phyloP scores from a whole-genome alignment of 2,888 invertebrate genomes.

The Dolichomitus sp. region DNA sequence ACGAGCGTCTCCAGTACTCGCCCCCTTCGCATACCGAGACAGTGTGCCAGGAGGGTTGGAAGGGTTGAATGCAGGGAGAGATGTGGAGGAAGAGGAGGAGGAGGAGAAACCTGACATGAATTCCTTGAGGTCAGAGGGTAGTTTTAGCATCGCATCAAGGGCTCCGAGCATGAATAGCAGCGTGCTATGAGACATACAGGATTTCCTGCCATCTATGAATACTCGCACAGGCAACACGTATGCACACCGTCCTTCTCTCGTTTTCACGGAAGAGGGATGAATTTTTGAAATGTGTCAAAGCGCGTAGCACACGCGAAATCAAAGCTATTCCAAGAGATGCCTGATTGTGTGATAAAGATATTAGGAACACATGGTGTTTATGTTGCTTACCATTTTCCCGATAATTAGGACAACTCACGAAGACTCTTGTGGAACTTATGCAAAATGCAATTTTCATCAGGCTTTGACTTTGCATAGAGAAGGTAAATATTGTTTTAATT shows the following conservation, averaged over 20 bases:
- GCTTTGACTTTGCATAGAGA: too few species aligned
- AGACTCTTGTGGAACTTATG: too few species aligned
- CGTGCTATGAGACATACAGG: slow-evolving; percentile 1
- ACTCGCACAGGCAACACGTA: not conserved
- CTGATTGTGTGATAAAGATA: too few species aligned
- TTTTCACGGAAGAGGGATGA: not conserved
- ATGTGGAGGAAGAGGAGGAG: too few species aligned
- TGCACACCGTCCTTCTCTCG: not conserved
- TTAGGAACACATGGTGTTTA: too few species aligned
- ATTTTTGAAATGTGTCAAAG: too few species aligned
- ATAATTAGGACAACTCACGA: too few species aligned
- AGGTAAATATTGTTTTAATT: too few species aligned
- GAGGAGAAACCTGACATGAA: slow-evolving; percentile 22
- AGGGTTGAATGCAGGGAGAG: slow-evolving; percentile 28
- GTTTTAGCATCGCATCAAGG: slow-evolving; percentile 51
- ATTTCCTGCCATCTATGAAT: slow-evolving; percentile 11
- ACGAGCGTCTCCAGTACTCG: slow-evolving; percentile 38
- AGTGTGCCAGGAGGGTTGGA: slow-evolving; percentile 23
- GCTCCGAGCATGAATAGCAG: slow-evolving; percentile 27
- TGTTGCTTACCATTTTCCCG: too few species aligned
- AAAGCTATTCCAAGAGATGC: too few species aligned
- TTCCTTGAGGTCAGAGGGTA: slow-evolving; percentile 40
- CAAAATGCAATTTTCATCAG: too few species aligned
- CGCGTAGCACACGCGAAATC: too few species aligned
- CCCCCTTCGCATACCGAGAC: slow-evolving; percentile 23